Conservation (phyloP, 2,113 vertebrate genomes). For the Aldabrachelys gigantea region DNA sequence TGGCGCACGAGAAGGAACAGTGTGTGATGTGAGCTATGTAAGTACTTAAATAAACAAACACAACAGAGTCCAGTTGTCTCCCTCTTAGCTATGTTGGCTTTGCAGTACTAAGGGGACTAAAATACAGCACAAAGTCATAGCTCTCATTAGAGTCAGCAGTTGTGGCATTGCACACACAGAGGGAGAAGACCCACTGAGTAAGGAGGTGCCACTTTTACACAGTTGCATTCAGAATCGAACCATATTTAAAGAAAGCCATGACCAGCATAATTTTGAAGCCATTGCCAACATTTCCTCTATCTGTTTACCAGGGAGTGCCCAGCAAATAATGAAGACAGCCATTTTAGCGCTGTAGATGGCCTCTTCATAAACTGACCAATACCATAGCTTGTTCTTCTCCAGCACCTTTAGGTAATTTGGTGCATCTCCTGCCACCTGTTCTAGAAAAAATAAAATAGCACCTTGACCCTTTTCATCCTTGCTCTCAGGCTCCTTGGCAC, state of each 20-base stretch:
- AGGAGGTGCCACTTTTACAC: not conserved
- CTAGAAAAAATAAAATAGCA: not conserved
- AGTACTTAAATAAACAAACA: not conserved
- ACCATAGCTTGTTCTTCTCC: not conserved
- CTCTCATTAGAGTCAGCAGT: not conserved
- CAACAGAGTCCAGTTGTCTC: not conserved
- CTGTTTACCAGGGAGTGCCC: too few species aligned
- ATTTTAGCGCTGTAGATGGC: not conserved
- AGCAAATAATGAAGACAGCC: not conserved
- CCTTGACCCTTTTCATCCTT: not conserved
- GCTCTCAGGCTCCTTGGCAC: not conserved
- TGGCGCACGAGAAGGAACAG: not conserved
- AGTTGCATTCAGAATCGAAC: not conserved
- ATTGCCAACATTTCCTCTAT: not conserved
- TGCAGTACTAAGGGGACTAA: not conserved
- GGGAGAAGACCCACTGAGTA: not conserved
- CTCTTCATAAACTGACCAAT: not conserved
- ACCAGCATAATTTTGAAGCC: not conserved
- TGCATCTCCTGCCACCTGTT: not conserved
- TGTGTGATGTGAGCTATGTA: not conserved
- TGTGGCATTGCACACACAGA: not conserved
- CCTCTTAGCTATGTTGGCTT: not conserved
- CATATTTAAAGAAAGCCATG: not conserved
- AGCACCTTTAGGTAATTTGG: not conserved
- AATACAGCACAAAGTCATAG: not conserved